Base-by-base conservation (phyloP, 2,888 invertebrate species). In the Steromphala cineraria region DNA sequence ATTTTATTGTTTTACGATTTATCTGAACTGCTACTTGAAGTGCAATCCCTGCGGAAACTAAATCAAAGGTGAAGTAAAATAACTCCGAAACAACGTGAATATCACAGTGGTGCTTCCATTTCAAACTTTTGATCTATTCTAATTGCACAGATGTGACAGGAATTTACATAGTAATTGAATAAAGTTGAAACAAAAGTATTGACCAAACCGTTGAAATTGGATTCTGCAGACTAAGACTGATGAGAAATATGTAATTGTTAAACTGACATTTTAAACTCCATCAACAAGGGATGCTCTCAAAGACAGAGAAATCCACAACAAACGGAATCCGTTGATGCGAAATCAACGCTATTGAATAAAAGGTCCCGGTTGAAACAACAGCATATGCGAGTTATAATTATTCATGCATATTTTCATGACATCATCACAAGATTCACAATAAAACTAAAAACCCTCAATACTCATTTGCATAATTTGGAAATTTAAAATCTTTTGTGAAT, bases 381-480 rank as follows among this genome's bases (percentile, higher is more conserved):
- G 71, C 36, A 40, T 71, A 71, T 28, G 71, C 28, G n/a, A 36
- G 15, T 71, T 71, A 71, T 71, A 71, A 71, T 71, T 71, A 71
- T 71, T 71, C 71, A 71, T 71, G 71, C 71, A 71, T 71, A 71
- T 71, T 71, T 71, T 31, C 71, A 31, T 71, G 71, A 71, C 71
- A 71, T 71, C 71, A 71, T 36, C 31, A 19, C 19, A 31, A 71
- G 36, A 71, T 71, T 71, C 36, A 40, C 71, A 71, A 71, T 36
- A 36, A 71, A 40, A 71, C 28, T 71, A 19, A 71, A 71, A 71
- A 71, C 40, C 15, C 28, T 31, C 71, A 71, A 36, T 36, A 36
- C n/a, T 71, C 71, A 71, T 71, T 71, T 71, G 71, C 71, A 71
- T 71, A 71, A 71, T 71, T 71, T 71, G 40, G 31, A 71, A 71